Evolutionary conservation across 64 coral and sea anemone genomes (phyloP), one percentile per base, ranked within the genome.

Genomic region (Cladopsammia gracilis): DNA sequence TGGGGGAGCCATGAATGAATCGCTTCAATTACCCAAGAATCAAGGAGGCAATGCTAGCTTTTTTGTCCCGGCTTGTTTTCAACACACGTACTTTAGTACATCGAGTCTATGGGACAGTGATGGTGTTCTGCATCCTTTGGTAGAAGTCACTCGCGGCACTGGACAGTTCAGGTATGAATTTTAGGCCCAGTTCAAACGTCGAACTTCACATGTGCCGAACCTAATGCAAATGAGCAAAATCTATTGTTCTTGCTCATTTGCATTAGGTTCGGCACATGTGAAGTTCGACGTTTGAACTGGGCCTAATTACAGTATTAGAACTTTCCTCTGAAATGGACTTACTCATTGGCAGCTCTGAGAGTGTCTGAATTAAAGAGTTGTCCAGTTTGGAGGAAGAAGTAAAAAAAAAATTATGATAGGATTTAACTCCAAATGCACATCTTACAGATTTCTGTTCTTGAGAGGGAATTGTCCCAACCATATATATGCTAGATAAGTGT

Each of bases 21-120:
- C 92, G 1, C 44, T 94, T 48, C 68, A 83, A 48, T 54, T 88
- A 20, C 53, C 86, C 16, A 20, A 72, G 44, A 62, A 6, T 69
- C 25, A 4, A 18, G 48, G 2, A n/a, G 26, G 52, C 9, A 12
- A 54, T 5, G 34, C 73, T 16, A 94, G 86, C 47, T 89, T 75
- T 44, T 94, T 94, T 69, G 77, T 84, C 3, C 92, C 92, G 9
- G 77, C 86, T 14, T 94, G 92, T 78, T 94, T 94, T 67, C 92
- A 94, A 76, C 92, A 94, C 25, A 78, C 77, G 15, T 94, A 94
- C 73, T 76, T 94, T 18, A 57, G 86, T 25, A 94, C 87, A 26
- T 89, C 92, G 1, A 94, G 92, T 75, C 45, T 94, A 4, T 94
- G 92, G 92, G 86, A 94, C 66, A 65, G 67, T 74, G 77, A 73